Percentiles rank a stretch among this genome's conserved stretches.
Evolutionary conservation across 2,888 invertebrate species (phyloP).

Genomic region (Caenorhabditis imperialis): DNA sequence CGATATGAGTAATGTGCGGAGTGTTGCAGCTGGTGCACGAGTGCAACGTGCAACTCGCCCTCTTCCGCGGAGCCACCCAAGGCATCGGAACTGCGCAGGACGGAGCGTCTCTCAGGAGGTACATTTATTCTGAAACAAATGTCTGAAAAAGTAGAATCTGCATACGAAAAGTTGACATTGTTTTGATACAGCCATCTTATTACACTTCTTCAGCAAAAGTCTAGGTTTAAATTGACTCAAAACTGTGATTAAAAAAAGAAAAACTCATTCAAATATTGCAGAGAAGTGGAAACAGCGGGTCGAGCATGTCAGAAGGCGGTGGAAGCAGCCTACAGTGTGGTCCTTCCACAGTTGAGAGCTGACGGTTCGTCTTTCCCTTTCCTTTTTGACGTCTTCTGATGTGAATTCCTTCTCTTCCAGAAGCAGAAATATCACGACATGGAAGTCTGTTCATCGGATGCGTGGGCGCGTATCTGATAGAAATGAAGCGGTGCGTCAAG

Average conservation of each 20-base stretch:
- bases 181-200: too few relatives aligned
- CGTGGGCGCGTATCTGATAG: slow-evolving; percentile 73
- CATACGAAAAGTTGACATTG: too few relatives aligned
- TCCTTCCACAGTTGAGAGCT: slow-evolving; percentile 76
- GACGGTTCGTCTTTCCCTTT: slow-evolving; percentile 60
- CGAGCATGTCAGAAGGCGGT: slow-evolving; percentile 74
- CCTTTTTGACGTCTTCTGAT: neutral
- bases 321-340: slow-evolving; percentile 75
- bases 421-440: slow-evolving; percentile 75
- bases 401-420: slow-evolving; percentile 48
- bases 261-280: slow-evolving; percentile 26
- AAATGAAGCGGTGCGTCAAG: slow-evolving; percentile 75
- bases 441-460: slow-evolving; percentile 78
- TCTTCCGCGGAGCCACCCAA: slow-evolving; percentile 76
- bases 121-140: too few relatives aligned
- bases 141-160: too few relatives aligned
- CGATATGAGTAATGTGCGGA: slow-evolving; percentile 17
- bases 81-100: slow-evolving; percentile 74
- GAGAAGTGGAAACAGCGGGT: slow-evolving; percentile 68
- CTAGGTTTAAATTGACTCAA: too few relatives aligned
- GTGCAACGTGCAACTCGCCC: slow-evolving; percentile 77
- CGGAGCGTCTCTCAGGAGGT: slow-evolving; percentile 70
- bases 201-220: too few relatives aligned
- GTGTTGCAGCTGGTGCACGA: slow-evolving; percentile 77
- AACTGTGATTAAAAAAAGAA: neutral